Evolutionary conservation across 1,140 invertebrate species (phyloP).

Genomic region (Pissodes strobi): DNA sequence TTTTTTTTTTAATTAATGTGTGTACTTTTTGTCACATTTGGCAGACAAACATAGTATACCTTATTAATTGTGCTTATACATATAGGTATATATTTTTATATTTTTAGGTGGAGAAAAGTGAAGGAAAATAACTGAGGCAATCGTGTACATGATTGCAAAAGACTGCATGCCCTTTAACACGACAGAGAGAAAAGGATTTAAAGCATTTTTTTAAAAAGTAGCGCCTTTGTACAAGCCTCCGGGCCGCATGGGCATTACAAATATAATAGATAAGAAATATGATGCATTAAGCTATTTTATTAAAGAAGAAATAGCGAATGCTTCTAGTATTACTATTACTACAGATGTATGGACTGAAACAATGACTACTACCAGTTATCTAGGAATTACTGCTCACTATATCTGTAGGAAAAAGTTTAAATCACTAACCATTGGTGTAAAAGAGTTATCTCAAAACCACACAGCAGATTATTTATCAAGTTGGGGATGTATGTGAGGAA

Average conservation of each 20-base stretch:
- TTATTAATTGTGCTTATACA: too few species aligned
- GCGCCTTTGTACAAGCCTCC: neutral
- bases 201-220: neutral
- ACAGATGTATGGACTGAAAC: neutral
- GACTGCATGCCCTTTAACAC: neutral
- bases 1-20: too few species aligned
- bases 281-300: neutral
- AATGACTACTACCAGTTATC: slow-evolving; percentile 2
- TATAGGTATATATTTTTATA: too few species aligned
- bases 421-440: neutral
- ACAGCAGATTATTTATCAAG: neutral
- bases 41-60: too few species aligned
- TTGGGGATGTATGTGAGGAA: neutral
- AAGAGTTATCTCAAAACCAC: neutral
- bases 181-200: neutral
- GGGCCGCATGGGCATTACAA: neutral
- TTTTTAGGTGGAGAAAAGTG: neutral
- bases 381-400: slow-evolving; percentile 10
- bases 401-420: slow-evolving; percentile 1
- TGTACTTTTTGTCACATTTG: too few species aligned
- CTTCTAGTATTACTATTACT: neutral
- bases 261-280: neutral
- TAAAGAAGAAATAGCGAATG: neutral
- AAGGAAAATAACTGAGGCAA: neutral
- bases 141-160: neutral